Conservation (phyloP, 23 tunicate species). For the Phallusia fumigata region DNA sequence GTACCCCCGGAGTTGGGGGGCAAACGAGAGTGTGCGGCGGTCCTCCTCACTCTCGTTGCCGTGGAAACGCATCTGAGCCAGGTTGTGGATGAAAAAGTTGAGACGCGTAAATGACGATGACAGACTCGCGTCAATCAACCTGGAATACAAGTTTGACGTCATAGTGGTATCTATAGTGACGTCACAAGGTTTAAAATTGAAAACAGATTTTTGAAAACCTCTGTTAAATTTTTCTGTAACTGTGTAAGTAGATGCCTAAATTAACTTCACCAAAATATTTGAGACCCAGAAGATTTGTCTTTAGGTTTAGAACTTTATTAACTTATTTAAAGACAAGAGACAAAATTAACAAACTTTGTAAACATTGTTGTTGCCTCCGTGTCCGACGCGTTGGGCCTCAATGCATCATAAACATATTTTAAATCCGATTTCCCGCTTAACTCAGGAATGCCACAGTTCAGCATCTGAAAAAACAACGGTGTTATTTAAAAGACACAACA, state of each 20-base stretch:
- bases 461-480: slow-evolving; percentile 52
- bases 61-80: slow-evolving; percentile 88
- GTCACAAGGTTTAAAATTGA: neutral
- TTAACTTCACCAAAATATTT: neutral
- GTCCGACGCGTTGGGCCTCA: slow-evolving; percentile 80
- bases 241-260: neutral
- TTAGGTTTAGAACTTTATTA: neutral
- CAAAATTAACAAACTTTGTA: slow-evolving; percentile 42
- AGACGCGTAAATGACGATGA: slow-evolving; percentile 86
- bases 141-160: slow-evolving; percentile 18
- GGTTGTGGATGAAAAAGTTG: slow-evolving; percentile 98
- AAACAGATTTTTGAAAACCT: too few species aligned
- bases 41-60: slow-evolving; percentile 65
- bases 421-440: slow-evolving; percentile 67
- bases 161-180: neutral
- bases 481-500: neutral
- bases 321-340: neutral
- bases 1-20: slow-evolving; percentile 58
- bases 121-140: slow-evolving; percentile 79
- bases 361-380: slow-evolving; percentile 93
- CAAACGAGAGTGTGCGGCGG: slow-evolving; percentile 68
- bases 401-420: slow-evolving; percentile 84
- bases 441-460: slow-evolving; percentile 87
- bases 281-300: neutral
- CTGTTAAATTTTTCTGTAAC: neutral